These are phyloP conservation scores for Hyposoter dolosus DNA, from an alignment of 2,888 invertebrate genomes.

Conservation along the genomic window DNA sequence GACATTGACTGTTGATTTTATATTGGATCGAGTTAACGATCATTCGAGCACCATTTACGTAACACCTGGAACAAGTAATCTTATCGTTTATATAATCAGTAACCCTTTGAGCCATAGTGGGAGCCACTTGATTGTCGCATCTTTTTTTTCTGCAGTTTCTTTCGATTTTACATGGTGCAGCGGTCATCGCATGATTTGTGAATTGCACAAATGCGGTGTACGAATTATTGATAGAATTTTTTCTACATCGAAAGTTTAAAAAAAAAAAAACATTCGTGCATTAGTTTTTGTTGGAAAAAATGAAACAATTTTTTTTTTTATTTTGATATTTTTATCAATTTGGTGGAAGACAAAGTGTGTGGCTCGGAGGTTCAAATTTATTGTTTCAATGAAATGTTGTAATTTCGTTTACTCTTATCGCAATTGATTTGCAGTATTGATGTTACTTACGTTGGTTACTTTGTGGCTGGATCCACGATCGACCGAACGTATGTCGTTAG, in stretches of 20 bases:
- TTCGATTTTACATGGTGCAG: too few relatives aligned
- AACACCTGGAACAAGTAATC: slow-evolving; percentile 84
- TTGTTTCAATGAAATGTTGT: neutral
- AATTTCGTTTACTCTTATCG: neutral
- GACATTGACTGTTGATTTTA: slow-evolving; percentile 86
- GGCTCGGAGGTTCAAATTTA: neutral
- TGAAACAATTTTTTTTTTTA: too few relatives aligned
- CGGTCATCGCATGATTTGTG: too few relatives aligned
- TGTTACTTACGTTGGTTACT: slow-evolving; percentile 74
- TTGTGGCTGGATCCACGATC: slow-evolving; percentile 87
- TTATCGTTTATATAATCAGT: neutral
- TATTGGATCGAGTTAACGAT: slow-evolving; percentile 86
- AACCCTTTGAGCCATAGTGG: neutral
- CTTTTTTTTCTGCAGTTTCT: neutral
- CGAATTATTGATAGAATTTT: too few relatives aligned
- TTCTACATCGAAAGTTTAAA: too few relatives aligned
- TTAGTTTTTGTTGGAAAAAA: too few relatives aligned
- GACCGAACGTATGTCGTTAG: slow-evolving; percentile 86
- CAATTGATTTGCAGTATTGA: slow-evolving; percentile 36
- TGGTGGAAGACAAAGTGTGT: too few relatives aligned
- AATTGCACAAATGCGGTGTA: too few relatives aligned
- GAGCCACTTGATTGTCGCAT: neutral
- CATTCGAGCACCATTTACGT: slow-evolving; percentile 86
- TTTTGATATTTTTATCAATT: too few relatives aligned
- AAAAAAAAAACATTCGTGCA: too few relatives aligned